These are phyloP conservation scores for Callipepla squamata DNA, from an alignment of 2,113 vertebrate genomes.

Conservation along the genomic window DNA sequence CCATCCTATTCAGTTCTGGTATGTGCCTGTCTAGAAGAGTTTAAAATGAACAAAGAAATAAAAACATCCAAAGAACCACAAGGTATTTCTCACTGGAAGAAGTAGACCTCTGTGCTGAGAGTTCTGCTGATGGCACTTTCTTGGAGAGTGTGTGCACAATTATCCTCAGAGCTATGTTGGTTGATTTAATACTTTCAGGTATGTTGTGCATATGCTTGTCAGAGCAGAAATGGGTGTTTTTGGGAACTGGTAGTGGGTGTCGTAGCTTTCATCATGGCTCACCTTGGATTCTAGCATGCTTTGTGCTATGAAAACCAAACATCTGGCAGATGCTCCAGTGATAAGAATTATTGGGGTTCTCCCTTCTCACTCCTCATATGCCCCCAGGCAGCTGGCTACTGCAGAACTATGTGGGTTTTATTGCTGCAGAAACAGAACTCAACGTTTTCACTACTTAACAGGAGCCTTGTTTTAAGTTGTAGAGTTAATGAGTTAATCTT, in stretches of 20 bases:
- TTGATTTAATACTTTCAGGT: not conserved
- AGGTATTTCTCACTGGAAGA: not conserved
- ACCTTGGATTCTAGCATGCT: not conserved
- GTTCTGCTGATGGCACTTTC: not conserved
- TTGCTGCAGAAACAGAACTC: not conserved
- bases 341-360: not conserved
- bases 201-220: not conserved
- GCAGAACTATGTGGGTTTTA: not conserved
- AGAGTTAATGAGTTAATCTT: conserved; percentile 49
- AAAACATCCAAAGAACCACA: not conserved
- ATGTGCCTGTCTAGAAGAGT: not conserved
- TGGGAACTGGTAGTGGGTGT: not conserved
- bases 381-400: not conserved
- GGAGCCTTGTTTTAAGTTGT: not conserved
- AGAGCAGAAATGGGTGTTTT: not conserved
- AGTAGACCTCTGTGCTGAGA: not conserved
- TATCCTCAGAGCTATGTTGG: not conserved
- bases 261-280: not conserved
- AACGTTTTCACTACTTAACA: conserved; percentile 19
- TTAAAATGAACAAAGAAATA: not conserved
- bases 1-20: conserved; percentile 87
- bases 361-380: too few species aligned
- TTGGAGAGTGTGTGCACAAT: not conserved
- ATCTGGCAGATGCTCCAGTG: not conserved
- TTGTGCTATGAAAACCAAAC: not conserved